These are phyloP conservation scores for Coenonympha arcania DNA, from an alignment of 2,888 invertebrate genomes.

Conservation along the genomic window DNA sequence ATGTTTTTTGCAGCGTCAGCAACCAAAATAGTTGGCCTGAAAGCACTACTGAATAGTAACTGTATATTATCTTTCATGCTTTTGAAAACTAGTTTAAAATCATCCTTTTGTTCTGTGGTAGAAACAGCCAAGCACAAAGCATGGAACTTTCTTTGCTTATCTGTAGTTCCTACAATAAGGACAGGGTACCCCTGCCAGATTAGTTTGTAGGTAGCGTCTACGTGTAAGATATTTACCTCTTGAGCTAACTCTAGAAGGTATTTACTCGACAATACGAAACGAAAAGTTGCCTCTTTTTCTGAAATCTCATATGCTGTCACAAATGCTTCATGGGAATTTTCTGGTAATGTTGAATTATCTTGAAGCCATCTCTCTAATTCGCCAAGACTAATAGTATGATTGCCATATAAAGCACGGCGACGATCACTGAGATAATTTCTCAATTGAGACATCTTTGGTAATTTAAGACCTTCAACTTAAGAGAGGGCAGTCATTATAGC, in stretches of 20 bases:
- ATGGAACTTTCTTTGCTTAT: slow-evolving; percentile 15
- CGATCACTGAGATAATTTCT: too few relatives aligned
- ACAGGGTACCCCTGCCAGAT: slow-evolving; percentile 30
- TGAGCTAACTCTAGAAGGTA: slow-evolving; percentile 7
- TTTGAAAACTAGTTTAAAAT: slow-evolving; percentile 2
- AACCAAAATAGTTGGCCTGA: not conserved
- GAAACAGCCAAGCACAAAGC: slow-evolving; percentile 3
- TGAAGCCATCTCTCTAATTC: slow-evolving; percentile 1
- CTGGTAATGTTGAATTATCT: not conserved
- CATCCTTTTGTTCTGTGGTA: not conserved
- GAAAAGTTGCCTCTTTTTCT: not conserved
- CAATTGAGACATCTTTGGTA: too few relatives aligned
- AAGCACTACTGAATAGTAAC: not conserved
- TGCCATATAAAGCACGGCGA: not conserved
- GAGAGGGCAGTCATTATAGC: too few relatives aligned
- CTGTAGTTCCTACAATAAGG: slow-evolving; percentile 27
- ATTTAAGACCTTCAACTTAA: too few relatives aligned
- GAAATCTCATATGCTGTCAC: not conserved
- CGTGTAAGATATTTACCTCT: too few relatives aligned
- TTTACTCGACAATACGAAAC: not conserved
- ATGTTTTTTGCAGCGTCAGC: slow-evolving; percentile 23
- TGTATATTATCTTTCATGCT: slow-evolving; percentile 9
- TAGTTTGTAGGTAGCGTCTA: too few relatives aligned
- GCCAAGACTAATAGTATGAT: not conserved
- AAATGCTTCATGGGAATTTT: not conserved